Evolutionary conservation across 2,888 invertebrate genomes (phyloP).

Genomic region (Hemithea aestivaria): DNA sequence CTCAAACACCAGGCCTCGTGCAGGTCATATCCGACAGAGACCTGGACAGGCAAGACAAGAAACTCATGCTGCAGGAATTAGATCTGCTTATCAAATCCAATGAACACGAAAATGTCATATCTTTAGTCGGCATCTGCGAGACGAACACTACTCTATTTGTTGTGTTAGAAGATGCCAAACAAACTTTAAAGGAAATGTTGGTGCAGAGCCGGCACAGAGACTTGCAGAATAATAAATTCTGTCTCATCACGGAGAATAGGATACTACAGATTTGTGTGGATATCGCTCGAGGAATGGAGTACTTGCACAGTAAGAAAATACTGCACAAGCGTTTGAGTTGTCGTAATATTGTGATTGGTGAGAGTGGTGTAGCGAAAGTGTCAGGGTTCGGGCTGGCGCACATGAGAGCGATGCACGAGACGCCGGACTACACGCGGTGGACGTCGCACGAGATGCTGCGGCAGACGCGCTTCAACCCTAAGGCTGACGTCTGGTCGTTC

Average conservation of each 20-base stretch:
- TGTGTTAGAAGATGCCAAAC: conserved; percentile 83
- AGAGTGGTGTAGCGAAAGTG: conserved; percentile 84
- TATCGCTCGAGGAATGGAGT: conserved; percentile 85
- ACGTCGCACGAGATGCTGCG: conserved; percentile 87
- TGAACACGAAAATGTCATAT: conserved; percentile 84
- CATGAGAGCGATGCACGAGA: conserved; percentile 80
- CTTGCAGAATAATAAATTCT: conserved; percentile 76
- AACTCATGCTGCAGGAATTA: conserved; percentile 82
- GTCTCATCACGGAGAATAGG: conserved; percentile 80
- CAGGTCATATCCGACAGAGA: conserved; percentile 82
- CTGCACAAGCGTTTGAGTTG: conserved; percentile 87
- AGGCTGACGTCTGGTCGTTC: conserved; percentile 91
- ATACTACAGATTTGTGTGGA: conserved; percentile 82
- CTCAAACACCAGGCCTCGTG: conserved; percentile 74
- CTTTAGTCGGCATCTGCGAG: conserved; percentile 89
- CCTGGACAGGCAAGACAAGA: conserved; percentile 73
- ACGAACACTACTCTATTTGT: conserved; percentile 86
- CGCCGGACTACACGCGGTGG: conserved; percentile 88
- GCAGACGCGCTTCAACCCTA: conserved; percentile 82
- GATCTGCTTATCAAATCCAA: conserved; percentile 84
- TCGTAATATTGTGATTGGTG: conserved; percentile 83
- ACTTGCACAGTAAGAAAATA: conserved; percentile 82
- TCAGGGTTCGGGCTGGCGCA: conserved; percentile 87
- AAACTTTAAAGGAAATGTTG: conserved; percentile 84
- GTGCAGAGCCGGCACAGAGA: conserved; percentile 79